These are phyloP conservation scores for Drosophila serrata DNA, from an alignment of 1,140 invertebrate genomes.

Conservation along the genomic window DNA sequence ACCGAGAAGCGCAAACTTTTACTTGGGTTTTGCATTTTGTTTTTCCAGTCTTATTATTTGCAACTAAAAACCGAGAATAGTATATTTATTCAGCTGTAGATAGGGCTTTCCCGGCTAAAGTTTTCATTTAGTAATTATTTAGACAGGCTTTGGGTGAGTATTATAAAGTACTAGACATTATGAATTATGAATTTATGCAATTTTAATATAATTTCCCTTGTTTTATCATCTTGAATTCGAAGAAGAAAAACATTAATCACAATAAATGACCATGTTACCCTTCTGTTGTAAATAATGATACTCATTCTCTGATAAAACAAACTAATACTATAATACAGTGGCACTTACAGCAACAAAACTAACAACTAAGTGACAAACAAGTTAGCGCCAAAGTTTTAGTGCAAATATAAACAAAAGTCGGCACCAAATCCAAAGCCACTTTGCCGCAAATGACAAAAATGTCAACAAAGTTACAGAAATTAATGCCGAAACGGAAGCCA, in stretches of 20 bases:
- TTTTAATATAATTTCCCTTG: not conserved
- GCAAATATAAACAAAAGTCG: constrained; percentile 40
- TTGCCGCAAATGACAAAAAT: constrained; percentile 58
- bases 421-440: constrained; percentile 26
- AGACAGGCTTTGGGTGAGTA: not conserved
- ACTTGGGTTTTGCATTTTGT: constrained; percentile 22
- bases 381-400: constrained; percentile 52
- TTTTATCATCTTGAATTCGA: not conserved
- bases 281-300: not conserved
- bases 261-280: not conserved
- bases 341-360: not conserved
- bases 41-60: constrained; percentile 6
- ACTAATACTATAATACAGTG: constrained; percentile 48
- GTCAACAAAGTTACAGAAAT: constrained; percentile 62
- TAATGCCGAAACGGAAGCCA: constrained; percentile 43
- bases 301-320: constrained; percentile 41
- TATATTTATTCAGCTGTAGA: constrained; percentile 1
- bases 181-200: too few relatives aligned
- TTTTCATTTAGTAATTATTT: not conserved
- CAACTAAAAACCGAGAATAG: not conserved
- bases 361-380: constrained; percentile 33
- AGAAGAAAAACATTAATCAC: not conserved
- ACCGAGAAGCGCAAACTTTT: constrained; percentile 12
- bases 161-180: not conserved
- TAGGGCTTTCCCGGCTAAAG: not conserved